Base-by-base conservation (phyloP, 2,888 invertebrate species). In the Eilema griseolum region DNA sequence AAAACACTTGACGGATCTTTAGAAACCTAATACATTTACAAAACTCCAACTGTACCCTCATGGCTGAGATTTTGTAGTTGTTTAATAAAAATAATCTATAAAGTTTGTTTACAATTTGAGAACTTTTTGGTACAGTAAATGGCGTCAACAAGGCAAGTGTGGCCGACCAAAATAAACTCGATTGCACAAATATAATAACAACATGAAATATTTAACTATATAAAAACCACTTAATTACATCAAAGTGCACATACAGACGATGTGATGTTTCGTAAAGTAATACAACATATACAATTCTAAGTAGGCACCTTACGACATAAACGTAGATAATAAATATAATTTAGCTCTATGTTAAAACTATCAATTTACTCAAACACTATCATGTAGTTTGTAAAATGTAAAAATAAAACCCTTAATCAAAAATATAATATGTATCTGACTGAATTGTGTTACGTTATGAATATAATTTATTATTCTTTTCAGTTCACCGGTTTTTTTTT, bases 241-340 rank as follows among this genome's bases (percentile, higher is more conserved):
- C 72, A 76, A 83, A 78, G 88, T 90, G 90, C 86, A 79, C 83
- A 77, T 56, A 83, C 82, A 83, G 77, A 87, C 78, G 84, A 72
- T 86, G 89, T 92, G 88, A 91, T 90, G 85, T 81, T 80, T 79
- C 78, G 84, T 84, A 78, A 82, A 77, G 71, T 80, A 86, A 85
- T 83, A 76, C 41, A 76, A 68, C 69, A 70, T 74, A 74, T 72
- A 84, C 84, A 88, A 80, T 78, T 82, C 76, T 78, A 87, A 88
- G 88, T 86, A 90, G 84, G 85, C 90, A 90, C 89, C 88, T 89
- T 88, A 77, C 79, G 84, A 81, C 67, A 69, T 41, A 78, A 63
- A 78, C 69, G 70, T 52, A 31, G 28, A 11, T 76, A 79, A 78
- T 82, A 78, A 78, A 80, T 80, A 81, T 67, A 57, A 52, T 76